Evolutionary conservation across 1,140 invertebrate genomes (phyloP).

Genomic region (Magallana ariakensis): DNA sequence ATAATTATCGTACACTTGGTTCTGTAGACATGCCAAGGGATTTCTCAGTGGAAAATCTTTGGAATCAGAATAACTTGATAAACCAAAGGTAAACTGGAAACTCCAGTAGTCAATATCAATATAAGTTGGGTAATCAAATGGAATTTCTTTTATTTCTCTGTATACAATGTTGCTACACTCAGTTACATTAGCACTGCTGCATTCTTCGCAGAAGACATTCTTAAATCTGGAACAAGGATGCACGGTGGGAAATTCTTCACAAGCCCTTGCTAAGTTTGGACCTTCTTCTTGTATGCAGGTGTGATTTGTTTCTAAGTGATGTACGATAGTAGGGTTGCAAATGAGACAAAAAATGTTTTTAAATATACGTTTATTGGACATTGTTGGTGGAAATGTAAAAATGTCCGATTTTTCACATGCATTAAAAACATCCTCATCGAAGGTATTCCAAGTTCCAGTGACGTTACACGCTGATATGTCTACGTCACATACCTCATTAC

Average conservation of each 20-base stretch:
- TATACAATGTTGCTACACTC: too few relatives aligned
- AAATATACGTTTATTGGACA: background rate
- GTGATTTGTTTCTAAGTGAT: background rate
- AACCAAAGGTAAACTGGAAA: too few relatives aligned
- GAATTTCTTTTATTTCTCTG: too few relatives aligned
- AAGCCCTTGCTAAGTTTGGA: background rate
- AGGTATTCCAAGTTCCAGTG: background rate
- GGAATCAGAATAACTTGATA: too few relatives aligned
- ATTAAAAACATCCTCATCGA: background rate
- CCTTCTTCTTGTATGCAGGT: background rate
- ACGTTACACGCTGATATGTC: background rate
- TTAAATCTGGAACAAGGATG: background rate
- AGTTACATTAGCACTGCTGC: background rate
- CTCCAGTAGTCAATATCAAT: too few relatives aligned
- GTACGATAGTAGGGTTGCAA: background rate
- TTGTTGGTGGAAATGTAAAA: background rate
- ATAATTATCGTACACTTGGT: background rate
- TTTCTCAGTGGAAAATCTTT: too few relatives aligned
- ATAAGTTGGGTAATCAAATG: too few relatives aligned
- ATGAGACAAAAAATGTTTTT: background rate
- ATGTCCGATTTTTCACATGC: background rate
- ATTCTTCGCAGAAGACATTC: background rate
- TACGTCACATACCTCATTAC: background rate
- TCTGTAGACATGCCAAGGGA: too few relatives aligned
- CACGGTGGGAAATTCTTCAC: background rate